Conservation (phyloP, 1,140 invertebrate genomes). For the Drosophila tropicalis region DNA sequence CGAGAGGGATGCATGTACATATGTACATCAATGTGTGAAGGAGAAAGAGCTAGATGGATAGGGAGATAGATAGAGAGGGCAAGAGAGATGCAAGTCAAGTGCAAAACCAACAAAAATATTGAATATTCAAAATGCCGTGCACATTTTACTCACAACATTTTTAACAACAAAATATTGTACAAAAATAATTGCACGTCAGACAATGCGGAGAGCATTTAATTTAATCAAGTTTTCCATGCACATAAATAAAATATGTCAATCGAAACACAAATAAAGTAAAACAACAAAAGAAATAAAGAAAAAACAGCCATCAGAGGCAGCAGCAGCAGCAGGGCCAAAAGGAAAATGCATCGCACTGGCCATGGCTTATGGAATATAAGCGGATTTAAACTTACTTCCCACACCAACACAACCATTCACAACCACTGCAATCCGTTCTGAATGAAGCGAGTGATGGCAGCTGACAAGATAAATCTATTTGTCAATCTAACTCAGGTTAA, state of each 20-base stretch:
- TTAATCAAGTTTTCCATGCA: conserved; percentile 55
- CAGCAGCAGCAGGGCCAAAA: not conserved
- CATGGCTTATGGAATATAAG: conserved; percentile 19
- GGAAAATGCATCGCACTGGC: not conserved
- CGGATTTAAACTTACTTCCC: conserved; percentile 1
- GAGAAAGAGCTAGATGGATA: not conserved
- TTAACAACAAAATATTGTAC: conserved; percentile 14
- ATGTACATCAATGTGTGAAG: not conserved
- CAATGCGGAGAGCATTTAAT: conserved; percentile 53
- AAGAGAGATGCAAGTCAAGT: conserved; percentile 11
- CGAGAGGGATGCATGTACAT: not conserved
- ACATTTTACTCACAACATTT: conserved; percentile 42
- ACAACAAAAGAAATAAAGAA: not conserved
- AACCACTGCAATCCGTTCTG: not conserved
- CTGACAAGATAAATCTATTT: conserved; percentile 11
- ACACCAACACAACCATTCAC: not conserved
- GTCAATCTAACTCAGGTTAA: conserved; percentile 17
- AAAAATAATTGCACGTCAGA: conserved; percentile 48
- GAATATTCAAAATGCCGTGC: conserved; percentile 33
- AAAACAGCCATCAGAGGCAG: not conserved
- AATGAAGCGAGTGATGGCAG: conserved; percentile 11
- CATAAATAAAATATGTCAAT: conserved; percentile 52
- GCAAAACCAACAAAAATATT: conserved; percentile 27
- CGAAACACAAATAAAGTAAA: conserved; percentile 23
- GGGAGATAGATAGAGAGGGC: not conserved